Base-by-base conservation (phyloP, 2,888 invertebrate genomes). In the Pterobdella sp. region DNA sequence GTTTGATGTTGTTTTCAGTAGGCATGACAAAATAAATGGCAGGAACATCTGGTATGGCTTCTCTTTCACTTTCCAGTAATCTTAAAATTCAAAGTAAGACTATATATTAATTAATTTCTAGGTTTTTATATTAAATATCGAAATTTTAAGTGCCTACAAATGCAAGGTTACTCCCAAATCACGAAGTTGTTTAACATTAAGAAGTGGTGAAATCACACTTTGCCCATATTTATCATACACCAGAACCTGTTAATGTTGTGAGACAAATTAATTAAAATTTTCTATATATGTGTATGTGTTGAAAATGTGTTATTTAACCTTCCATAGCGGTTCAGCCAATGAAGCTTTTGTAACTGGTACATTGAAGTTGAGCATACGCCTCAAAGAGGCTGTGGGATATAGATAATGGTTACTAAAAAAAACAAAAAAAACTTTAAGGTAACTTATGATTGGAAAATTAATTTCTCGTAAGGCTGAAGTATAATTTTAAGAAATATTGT, bases 21-120 rank as follows among this genome's bases (percentile, higher is more conserved):
- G 98, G 96, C 77, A 92, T 88, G 84, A 97, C 94, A 84, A 99
- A 97, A 84, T 99, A 99, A 56, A 99, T 90, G 0, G 95, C 96
- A 68, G 98, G 97, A 1, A 97, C 97, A 86, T 99, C 98, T 4
- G 96, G 95, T 80, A 99, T 94, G n/a, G 85, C 80, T 76, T 88
- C 88, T 68, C 88, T 80, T 73, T 86, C 85, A 10, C 85, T 82
- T 77, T 85, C 84, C 31, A 84, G 77, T 68, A 80, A 74, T 34
- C 84, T 84, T 72, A 37, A 68, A 10, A 68, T 42, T 42, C 35
- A 14, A 66, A 22, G 34, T 4, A 68, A n/a, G 22, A 68, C 1
- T 32, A 66, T 66, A 37, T 29, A 1, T 49, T 52, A 60, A 18
- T 34, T 32, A 37, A 64, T 35, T 64, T 22, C 14, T 31, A 34